Evolutionary conservation across 1,140 invertebrate species (phyloP).

Genomic region (Ceratoteleas bidentatus): DNA sequence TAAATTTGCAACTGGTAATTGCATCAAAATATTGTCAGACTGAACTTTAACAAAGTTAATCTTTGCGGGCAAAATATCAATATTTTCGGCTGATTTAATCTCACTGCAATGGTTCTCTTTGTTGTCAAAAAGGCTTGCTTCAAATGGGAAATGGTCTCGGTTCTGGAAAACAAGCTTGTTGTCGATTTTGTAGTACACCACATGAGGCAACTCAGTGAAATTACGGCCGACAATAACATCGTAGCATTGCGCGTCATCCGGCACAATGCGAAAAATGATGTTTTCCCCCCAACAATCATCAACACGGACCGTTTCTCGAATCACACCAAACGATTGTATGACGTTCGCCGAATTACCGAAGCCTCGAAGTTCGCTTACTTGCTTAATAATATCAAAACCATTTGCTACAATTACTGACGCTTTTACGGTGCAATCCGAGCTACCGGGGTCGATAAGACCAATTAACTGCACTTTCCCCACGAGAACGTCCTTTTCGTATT

Average conservation of each 20-base stretch:
- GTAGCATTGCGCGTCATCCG: conserved; percentile 14
- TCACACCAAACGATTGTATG: conserved; percentile 8
- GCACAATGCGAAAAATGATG: conserved; percentile 8
- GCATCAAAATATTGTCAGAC: not conserved
- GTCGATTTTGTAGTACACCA: conserved; percentile 9
- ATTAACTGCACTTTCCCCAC: not conserved
- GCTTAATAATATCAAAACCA: conserved; percentile 4
- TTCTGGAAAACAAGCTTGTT: conserved; percentile 1
- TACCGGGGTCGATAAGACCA: conserved; percentile 34
- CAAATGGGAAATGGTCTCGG: not conserved
- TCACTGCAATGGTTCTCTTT: not conserved
- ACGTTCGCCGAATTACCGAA: conserved; percentile 29
- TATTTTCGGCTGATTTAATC: not conserved
- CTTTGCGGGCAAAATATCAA: not conserved
- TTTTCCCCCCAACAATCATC: not conserved
- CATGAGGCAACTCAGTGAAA: conserved; percentile 23
- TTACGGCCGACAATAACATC: conserved; percentile 22
- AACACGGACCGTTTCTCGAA: not conserved
- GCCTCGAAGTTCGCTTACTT: conserved; percentile 19
- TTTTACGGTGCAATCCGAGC: conserved; percentile 35
- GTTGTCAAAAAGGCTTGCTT: not conserved
- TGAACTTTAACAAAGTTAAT: not conserved
- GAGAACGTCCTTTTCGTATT: conserved; percentile 10
- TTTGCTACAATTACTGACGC: conserved; percentile 28
- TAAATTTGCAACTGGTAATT: not conserved